Evolutionary conservation across 1,140 invertebrate species (phyloP).

Genomic region (Cepaea nemoralis): DNA sequence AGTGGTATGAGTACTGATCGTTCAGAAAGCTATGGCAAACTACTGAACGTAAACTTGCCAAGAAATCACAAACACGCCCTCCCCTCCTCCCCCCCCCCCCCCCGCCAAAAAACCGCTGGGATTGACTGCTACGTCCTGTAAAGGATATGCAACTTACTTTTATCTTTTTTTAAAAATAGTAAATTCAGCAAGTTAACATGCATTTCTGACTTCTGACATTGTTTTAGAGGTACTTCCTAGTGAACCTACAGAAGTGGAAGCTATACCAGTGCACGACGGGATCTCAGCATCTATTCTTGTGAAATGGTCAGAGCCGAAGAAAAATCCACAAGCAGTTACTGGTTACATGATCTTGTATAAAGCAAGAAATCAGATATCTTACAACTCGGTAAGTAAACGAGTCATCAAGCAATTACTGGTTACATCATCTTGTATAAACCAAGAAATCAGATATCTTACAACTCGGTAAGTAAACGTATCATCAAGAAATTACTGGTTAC

Average conservation of each 20-base stretch:
- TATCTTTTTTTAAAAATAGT: no score
- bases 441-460: not conserved
- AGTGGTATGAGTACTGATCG: no score
- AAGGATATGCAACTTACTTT: no score
- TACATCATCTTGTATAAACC: not conserved
- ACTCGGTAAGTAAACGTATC: not conserved
- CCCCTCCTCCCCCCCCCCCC: no score
- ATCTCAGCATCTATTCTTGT: not conserved
- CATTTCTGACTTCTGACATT: not conserved
- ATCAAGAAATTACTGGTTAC: not conserved
- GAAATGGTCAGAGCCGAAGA: not conserved
- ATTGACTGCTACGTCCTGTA: no score
- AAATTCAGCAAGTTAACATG: no score
- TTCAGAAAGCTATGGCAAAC: no score
- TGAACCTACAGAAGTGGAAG: not conserved
- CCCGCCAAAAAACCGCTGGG: no score
- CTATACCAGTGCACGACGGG: not conserved
- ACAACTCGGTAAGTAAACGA: not conserved
- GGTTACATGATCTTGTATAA: constrained; percentile 1
- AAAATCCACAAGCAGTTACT: not conserved
- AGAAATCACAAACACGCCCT: no score
- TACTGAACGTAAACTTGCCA: no score
- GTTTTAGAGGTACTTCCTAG: not conserved
- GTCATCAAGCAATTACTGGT: not conserved
- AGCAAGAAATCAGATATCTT: not conserved